phyloP scores from a whole-genome alignment of 2,797 vertebrate species.

The Euphonia xanthogaster region DNA sequence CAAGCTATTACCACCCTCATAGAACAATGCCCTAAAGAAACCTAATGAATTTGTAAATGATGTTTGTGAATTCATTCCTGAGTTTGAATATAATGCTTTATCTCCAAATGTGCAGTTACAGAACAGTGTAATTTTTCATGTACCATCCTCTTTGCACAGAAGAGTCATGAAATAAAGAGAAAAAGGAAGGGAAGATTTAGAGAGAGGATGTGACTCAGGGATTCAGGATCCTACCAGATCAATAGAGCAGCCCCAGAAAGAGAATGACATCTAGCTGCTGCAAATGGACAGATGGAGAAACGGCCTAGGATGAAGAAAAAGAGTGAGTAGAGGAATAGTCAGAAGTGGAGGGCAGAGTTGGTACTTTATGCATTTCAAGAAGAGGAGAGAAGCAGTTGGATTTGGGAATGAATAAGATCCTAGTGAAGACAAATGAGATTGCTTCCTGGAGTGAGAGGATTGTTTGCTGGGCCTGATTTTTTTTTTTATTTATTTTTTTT shows the following conservation, averaged over 20 bases:
- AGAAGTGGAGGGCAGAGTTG: not conserved
- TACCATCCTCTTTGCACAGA: not conserved
- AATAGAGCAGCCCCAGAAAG: not conserved
- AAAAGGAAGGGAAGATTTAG: constrained; percentile 27
- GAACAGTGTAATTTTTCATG: constrained; percentile 21
- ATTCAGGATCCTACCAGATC: not conserved
- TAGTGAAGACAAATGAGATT: not conserved
- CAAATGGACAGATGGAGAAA: not conserved
- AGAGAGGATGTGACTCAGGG: constrained; percentile 25
- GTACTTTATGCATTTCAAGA: not conserved
- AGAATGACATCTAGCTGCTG: constrained; percentile 32
- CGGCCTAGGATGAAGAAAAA: not conserved
- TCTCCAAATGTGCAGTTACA: constrained; percentile 23
- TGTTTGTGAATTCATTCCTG: constrained; percentile 32
- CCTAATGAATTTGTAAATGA: not conserved
- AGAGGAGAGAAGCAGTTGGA: not conserved
- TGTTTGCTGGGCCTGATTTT: not conserved
- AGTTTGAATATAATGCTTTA: constrained; percentile 17
- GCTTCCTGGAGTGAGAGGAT: not conserved
- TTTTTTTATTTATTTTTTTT: not conserved
- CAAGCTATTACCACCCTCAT: not conserved
- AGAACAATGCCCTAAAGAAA: not conserved
- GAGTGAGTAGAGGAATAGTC: not conserved
- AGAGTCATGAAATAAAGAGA: constrained; percentile 18
- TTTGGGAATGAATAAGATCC: not conserved